Base-by-base conservation (phyloP, 2,113 vertebrate species). In the Sinocyclocheilus grahami region DNA sequence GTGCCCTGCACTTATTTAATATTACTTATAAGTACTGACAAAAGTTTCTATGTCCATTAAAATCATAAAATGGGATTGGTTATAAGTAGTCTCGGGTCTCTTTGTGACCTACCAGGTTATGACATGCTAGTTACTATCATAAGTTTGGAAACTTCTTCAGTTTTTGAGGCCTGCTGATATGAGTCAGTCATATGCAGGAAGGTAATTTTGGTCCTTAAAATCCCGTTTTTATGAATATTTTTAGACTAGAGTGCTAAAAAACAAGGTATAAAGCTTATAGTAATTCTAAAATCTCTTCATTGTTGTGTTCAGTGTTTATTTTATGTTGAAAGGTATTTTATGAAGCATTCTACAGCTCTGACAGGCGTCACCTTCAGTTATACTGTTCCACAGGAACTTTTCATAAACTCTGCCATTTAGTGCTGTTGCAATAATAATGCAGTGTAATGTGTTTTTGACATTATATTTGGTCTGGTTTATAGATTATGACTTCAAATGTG, bases 101-200 rank as follows among this genome's bases (percentile, higher is more conserved):
- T 55, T 62, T 58, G n/a, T 39, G 77, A 20, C 10, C 77, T 60
- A 53, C 33, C 30, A 37, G 51, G 75, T 79, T 78, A n/a, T 78
- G 27, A 53, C 30, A 37, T 51, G 39, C 27, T 55, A 37, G 53
- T 58, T 42, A 80, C 22, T 80, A 20, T 62, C 3, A 24, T 42
- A 62, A 63, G 33, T 80, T 62, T 63, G 78, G 78, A 80, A 80
- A 80, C 22, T 80, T 42, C 5, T 10, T 79, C 5, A 42, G 58
- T 42, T 80, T 55, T 80, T 33, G 78, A 62, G 58, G 33, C 55
- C 55, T 42, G 6, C 20, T 62, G 55, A 42, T 63, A 18, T 9
- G 78, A 80, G 78, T 60, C 77, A 18, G 33, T 48, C 46, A 48
- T 12, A 6, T 78, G 8, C 27, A 55, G 7, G 46, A 30, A 78